Conservation (phyloP, 2,113 vertebrate species). For the Illadopsis cleaveri region DNA sequence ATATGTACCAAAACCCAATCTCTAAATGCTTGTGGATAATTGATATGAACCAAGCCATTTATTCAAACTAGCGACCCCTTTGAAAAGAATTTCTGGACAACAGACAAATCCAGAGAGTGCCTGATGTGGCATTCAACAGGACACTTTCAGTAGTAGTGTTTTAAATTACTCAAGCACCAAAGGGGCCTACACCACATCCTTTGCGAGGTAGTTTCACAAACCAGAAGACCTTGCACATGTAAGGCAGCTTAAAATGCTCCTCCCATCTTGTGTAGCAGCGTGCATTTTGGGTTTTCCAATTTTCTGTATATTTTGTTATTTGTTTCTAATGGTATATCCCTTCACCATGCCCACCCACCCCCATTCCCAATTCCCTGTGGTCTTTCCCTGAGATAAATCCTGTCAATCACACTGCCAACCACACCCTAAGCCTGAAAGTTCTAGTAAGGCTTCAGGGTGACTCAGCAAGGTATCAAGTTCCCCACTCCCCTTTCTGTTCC, state of each 20-base stretch:
- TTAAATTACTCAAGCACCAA: not conserved
- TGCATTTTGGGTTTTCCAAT: no score
- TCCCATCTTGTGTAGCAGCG: no score
- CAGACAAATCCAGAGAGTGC: not conserved
- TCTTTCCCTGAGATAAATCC: no score
- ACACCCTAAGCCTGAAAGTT: no score
- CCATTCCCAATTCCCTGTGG: no score
- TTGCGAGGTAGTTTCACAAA: not conserved
- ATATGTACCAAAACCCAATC: not conserved
- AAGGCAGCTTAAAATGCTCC: not conserved
- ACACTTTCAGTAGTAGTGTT: not conserved
- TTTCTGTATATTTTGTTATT: no score
- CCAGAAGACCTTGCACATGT: not conserved
- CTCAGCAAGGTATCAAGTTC: no score
- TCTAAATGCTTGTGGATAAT: not conserved
- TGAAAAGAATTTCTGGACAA: not conserved
- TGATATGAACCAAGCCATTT: not conserved
- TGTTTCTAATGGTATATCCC: no score
- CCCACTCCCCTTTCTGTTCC: no score
- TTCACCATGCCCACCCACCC: no score
- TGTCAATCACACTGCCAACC: no score
- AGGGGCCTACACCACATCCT: rapidly evolving
- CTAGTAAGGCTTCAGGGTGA: no score
- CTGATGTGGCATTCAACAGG: not conserved
- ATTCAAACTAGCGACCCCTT: not conserved